These are phyloP conservation scores for Cavia porcellus DNA, from an alignment of 2,113 vertebrate species.

Conservation along the genomic window DNA sequence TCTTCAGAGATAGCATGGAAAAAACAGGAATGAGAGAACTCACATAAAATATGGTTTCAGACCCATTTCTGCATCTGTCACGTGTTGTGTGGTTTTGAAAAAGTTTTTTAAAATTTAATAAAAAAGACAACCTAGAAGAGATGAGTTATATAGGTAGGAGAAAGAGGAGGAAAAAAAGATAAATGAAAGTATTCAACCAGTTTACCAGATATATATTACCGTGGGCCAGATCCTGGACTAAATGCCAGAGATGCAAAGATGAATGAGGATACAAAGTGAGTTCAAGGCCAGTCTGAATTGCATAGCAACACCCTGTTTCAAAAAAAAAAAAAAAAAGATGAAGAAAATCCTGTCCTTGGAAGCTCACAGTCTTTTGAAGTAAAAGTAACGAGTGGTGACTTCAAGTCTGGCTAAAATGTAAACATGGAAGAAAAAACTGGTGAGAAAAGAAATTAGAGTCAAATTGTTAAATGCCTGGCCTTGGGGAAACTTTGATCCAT, in stretches of 20 bases:
- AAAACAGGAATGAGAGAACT: neutral
- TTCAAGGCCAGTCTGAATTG: too few relatives aligned
- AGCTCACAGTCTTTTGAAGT: neutral
- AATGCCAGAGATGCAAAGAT: neutral
- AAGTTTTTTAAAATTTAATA: neutral
- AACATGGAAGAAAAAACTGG: neutral
- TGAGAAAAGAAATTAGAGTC: neutral
- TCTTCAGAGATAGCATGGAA: neutral
- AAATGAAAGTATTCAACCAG: neutral
- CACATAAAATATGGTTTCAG: neutral
- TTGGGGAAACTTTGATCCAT: neutral
- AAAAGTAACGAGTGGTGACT: neutral
- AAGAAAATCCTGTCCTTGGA: neutral
- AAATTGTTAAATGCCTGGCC: neutral
- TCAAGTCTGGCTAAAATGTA: constrained; percentile 23
- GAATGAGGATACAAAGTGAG: neutral
- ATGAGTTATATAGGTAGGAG: neutral
- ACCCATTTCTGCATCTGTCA: neutral
- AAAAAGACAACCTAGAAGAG: neutral
- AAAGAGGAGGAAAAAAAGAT: neutral
- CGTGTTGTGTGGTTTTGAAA: neutral
- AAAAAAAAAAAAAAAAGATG: neutral
- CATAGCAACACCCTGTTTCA: too few relatives aligned
- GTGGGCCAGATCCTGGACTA: neutral
- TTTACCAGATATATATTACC: neutral